Base-by-base conservation (phyloP, 1,140 invertebrate genomes). In the Capitella teleta region DNA sequence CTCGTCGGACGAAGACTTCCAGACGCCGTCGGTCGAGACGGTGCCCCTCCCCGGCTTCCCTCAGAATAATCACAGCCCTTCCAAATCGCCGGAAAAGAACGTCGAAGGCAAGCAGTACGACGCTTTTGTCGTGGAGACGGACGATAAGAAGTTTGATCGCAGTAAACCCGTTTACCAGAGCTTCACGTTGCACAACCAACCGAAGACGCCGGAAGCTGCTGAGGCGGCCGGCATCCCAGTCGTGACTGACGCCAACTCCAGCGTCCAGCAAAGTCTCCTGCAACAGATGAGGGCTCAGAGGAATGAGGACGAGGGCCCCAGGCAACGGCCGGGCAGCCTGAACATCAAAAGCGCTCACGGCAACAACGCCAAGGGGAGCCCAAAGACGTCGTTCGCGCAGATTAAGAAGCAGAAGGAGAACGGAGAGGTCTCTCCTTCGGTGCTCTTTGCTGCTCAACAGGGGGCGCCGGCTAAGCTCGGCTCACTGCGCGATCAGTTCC, bases 191-290 rank as follows among this genome's bases (percentile, higher is more conserved):
- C 36, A 53, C 8, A 57, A 62, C 54, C 53, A 58, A 3, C 28
- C 41, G 10, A 43, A 51, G 14, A 66, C 58, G 3, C 46, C 54
- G 2, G 53, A 64, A 28, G 53, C 51, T 3, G 65, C 65, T 5
- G 38, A 57, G 19, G 58, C 58, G 19, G 62, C 60, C 47, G 65
- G 65, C 8, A 62, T 67, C 25, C 65, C 65, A 14, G 55, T 67
- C 21, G 62, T 67, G 14, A 24, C 37, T 24, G 37, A 14, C 18
- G 18, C 25, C 10, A 12, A 12, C 10, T 25, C 14, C 18, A 25
- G 25, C 4, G n/a, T n/a, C n/a, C n/a, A n/a, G n/a, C n/a, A n/a
- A n/a, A n/a, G n/a, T n/a, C n/a, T n/a, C n/a, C n/a, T n/a, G n/a
- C n/a, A n/a, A n/a, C n/a, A n/a, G n/a, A n/a, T n/a, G n/a, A n/a